phyloP scores from a whole-genome alignment of 92 coral and sea anemone species.

The Phymanthus crucifer region DNA sequence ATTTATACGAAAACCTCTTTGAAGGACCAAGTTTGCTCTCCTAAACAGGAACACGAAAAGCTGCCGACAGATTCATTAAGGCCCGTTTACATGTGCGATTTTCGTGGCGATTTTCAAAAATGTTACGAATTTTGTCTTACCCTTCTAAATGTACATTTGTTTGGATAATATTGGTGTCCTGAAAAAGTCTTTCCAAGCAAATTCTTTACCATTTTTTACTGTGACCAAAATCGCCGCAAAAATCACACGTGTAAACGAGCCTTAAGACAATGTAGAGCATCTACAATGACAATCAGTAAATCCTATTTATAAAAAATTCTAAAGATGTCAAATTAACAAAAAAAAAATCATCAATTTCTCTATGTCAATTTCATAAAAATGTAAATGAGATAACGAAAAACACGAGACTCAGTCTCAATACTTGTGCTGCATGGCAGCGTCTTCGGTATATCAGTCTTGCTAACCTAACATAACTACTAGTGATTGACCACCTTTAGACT shows the following conservation, averaged over 20 bases:
- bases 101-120: too few species aligned
- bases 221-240: too few species aligned
- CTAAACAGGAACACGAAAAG: background rate
- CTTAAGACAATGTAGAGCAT: background rate
- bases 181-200: too few species aligned
- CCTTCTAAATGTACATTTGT: too few species aligned
- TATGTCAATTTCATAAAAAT: constrained; percentile 24
- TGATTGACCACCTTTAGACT: constrained; percentile 16
- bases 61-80: background rate
- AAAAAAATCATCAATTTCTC: constrained; percentile 27
- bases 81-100: too few species aligned
- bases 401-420: constrained; percentile 37
- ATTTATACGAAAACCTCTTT: too few species aligned
- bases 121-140: too few species aligned
- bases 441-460: constrained; percentile 28
- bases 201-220: too few species aligned
- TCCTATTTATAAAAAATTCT: constrained; percentile 9
- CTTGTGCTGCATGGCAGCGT: constrained; percentile 45
- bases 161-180: too few species aligned
- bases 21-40: too few species aligned
- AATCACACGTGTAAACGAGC: too few species aligned
- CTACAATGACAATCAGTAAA: background rate
- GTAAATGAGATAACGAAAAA: constrained; percentile 5
- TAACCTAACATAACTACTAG: constrained; percentile 4
- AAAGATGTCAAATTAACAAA: constrained; percentile 5